Evolutionary conservation across 2,888 invertebrate species (phyloP), one percentile per base, ranked within the genome.

Genomic region (Agriopis aurantiaria): DNA sequence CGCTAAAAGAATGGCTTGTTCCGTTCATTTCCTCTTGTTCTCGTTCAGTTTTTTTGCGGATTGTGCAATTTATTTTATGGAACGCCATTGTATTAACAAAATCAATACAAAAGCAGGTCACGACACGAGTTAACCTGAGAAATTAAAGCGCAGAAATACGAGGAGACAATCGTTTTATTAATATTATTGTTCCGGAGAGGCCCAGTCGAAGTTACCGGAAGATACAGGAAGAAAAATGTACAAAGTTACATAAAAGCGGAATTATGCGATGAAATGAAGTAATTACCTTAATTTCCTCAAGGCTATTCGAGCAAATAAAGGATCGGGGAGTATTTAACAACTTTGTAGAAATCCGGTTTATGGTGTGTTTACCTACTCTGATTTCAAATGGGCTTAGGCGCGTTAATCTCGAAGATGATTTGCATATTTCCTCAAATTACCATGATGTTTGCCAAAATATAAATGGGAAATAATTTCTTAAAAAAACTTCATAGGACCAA

Each of bases 1-100:
- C 60, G 71, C 64, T 69, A 67, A 71, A 68, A 65, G 52, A 66
- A 73, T 73, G 58, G 69, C 59, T 69, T 59, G 60, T 71, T 61
- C 61, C 59, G 55, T 67, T 61, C 17, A 33, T 65, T 69, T 65
- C 53, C 62, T 67, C 60, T 66, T 63, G 68, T 61, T 63, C 63
- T 17, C 64, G 60, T 68, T 62, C 59, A 33, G 63, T 60, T 65
- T 71, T 71, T 67, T 40, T 66, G 55, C 33, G 8, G 65, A 64
- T 65, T 59, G 65, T 69, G 63, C 55, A 68, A 69, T 71, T 65
- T 66, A 65, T 69, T 68, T 68, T 68, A 65, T 64, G 46, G 68
- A 64, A 65, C 33, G 62, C 62, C 46, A 48, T 69, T 71, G 57
- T 71, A 59, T 58, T 71, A 60, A 67, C 57, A 59, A 45, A 71